These are phyloP conservation scores for Brachyalestes nurse DNA, from an alignment of 2,797 vertebrate genomes.

Conservation along the genomic window DNA sequence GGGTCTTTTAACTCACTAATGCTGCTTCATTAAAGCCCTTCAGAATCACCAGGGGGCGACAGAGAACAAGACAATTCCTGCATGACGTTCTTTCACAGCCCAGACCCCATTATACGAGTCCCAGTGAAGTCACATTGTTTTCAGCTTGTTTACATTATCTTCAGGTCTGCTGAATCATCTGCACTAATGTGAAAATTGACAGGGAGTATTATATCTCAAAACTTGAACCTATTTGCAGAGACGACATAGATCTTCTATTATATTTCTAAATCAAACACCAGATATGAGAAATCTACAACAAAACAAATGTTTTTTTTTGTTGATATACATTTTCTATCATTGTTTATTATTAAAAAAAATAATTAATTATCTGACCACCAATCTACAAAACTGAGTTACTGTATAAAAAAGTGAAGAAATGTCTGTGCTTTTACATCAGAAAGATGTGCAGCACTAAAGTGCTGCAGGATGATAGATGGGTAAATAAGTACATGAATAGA, in stretches of 20 bases:
- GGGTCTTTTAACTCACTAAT: background rate
- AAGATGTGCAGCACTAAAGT: background rate
- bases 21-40: background rate
- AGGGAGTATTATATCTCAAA: background rate
- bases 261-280: no score
- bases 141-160: background rate
- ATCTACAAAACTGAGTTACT: background rate
- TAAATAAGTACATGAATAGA: background rate
- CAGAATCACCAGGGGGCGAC: slow-evolving; percentile 47
- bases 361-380: background rate
- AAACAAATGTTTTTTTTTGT: background rate
- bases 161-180: background rate
- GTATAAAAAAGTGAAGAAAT: no score
- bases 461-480: background rate
- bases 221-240: no score
- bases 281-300: no score
- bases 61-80: slow-evolving; percentile 44
- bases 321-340: background rate
- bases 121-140: background rate
- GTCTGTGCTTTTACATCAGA: background rate
- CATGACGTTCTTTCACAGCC: background rate
- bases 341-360: background rate
- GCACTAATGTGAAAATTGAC: background rate
- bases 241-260: no score
- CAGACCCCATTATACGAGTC: background rate